A percentile compares a stretch with the other conserved stretches of the same genome.
Conservation (phyloP, 2,797 vertebrate genomes). For the Ctenopoma kingsleyae region DNA sequence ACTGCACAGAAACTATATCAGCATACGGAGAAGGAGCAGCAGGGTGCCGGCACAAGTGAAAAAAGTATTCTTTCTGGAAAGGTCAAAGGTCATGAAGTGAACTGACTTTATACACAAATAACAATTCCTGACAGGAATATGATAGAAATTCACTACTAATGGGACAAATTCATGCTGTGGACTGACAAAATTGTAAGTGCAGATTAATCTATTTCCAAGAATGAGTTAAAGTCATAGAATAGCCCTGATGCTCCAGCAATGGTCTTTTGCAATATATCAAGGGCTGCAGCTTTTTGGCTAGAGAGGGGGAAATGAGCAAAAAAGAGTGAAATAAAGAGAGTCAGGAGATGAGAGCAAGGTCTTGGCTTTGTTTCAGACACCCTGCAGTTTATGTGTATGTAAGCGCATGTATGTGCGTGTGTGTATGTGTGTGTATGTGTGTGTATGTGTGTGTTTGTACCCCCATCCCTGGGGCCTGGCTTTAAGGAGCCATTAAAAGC, state of each 20-base stretch:
- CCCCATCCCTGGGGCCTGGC: slow-evolving; percentile 70
- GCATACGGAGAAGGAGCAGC: slow-evolving; percentile 59
- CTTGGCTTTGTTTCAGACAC: slow-evolving; percentile 73
- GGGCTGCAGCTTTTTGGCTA: slow-evolving; percentile 54
- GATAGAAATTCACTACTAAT: slow-evolving; percentile 20
- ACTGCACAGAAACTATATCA: slow-evolving; percentile 78
- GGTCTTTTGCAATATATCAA: slow-evolving; percentile 69
- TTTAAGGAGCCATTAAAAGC: slow-evolving; percentile 84
- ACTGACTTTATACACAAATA: slow-evolving; percentile 5
- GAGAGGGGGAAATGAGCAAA: slow-evolving; percentile 46
- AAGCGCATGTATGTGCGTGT: slow-evolving; percentile 15
- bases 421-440: neutral
- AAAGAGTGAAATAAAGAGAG: slow-evolving; percentile 57
- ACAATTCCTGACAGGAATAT: slow-evolving; percentile 4
- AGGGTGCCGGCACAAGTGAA: slow-evolving; percentile 48
- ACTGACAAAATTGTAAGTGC: slow-evolving; percentile 35
- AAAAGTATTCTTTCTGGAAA: slow-evolving; percentile 44
- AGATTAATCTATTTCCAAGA: slow-evolving; percentile 38
- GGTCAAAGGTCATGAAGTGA: slow-evolving; percentile 52
- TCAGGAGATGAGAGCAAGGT: slow-evolving; percentile 55
- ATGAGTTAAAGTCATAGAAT: slow-evolving; percentile 58
- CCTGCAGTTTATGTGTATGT: slow-evolving; percentile 41
- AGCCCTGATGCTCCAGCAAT: slow-evolving; percentile 54
- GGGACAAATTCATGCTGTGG: neutral
- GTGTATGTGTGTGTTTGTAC: slow-evolving; percentile 23